Evolutionary conservation across 2,113 vertebrate genomes (phyloP), one percentile per base, ranked within the genome.

Genomic region (Plectropomus leopardus): DNA sequence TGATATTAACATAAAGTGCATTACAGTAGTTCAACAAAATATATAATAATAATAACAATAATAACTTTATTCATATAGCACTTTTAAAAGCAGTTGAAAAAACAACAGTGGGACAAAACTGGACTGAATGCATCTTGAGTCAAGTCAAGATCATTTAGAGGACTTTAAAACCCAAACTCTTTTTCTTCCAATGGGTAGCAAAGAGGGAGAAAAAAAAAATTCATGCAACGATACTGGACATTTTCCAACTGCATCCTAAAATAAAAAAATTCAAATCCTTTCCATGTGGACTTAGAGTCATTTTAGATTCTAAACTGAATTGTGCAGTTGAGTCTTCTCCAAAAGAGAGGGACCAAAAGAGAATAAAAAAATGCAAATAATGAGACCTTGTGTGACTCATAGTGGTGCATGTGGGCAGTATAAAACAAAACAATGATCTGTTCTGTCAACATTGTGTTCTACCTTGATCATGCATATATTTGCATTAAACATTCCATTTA

Each of bases 251-350:
- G 24, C 13, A 78, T 54, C 24, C 7, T 4, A 48, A 51, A 42
- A 58, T 30, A 19, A n/a, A 13, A 24, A 63, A 63, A 34, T 70
- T 23, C 7, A 59, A 40, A 59, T 40, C 23, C 21, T 24, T 11
- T 42, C 16, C 44, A 40, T 7, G 13, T 67, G n/a, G 72, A 42
- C 23, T 44, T 19, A 16, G 19, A 48, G 19, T 34, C 32, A 69
- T 44, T 53, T 77, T 17, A 50, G 10, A 58, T 77, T 40, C 9
- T 19, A 36, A 59, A 28, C 44, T 17, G 32, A 50, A 77, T 40
- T 14, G 17, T 28, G 45, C 57, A 40, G 6, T 23, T 26, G 2
- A 28, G 15, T 45, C 26, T 47, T 3, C 16, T 54, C 26, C 26
- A 48, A 17, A 72, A 15, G 28, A 4, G 7, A 14, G 9, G 14